Percentiles rank a stretch among this genome's conserved stretches.
These are phyloP conservation scores for Vulpes ferrilata DNA, from an alignment of 2,113 vertebrate genomes.

Conservation along the genomic window DNA sequence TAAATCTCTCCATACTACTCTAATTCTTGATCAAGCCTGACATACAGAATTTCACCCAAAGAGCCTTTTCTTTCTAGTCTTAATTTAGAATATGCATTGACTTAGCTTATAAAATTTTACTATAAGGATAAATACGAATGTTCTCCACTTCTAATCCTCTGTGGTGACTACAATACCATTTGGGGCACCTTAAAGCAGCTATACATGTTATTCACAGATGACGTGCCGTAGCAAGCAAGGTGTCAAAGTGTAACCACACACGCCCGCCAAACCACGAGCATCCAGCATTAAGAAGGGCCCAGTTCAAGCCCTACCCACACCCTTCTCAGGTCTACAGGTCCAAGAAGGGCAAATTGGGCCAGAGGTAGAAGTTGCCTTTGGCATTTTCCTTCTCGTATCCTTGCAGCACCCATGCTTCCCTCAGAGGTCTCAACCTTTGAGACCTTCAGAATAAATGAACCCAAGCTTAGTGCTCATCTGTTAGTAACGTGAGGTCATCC, in stretches of 20 bases:
- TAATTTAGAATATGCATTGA: slow-evolving; percentile 68
- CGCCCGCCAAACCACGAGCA: neutral
- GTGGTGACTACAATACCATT: slow-evolving; percentile 16
- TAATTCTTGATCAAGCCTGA: slow-evolving; percentile 61
- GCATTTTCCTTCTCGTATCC: neutral
- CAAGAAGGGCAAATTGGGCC: neutral
- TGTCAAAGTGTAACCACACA: neutral
- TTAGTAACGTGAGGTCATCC: neutral
- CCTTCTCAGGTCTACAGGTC: neutral
- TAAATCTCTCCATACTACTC: slow-evolving; percentile 62
- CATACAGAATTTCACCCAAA: slow-evolving; percentile 52
- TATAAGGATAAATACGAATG: slow-evolving; percentile 60
- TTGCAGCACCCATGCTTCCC: neutral
- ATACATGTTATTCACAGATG: slow-evolving; percentile 39
- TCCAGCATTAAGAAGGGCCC: neutral
- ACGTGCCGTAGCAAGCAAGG: neutral
- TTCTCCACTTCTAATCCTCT: slow-evolving; percentile 45
- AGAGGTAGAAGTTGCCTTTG: neutral
- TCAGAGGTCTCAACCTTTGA: neutral
- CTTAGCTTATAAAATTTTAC: slow-evolving; percentile 63
- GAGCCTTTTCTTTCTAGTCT: slow-evolving; percentile 65
- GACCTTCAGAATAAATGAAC: neutral
- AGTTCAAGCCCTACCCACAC: too few relatives aligned
- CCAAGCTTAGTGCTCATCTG: neutral
- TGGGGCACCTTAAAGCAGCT: slow-evolving; percentile 10